Percentiles rank a stretch among this genome's conserved stretches.
These are phyloP conservation scores for Caenorhabditis inopinata DNA, from an alignment of 1,140 invertebrate species.

Conservation along the genomic window DNA sequence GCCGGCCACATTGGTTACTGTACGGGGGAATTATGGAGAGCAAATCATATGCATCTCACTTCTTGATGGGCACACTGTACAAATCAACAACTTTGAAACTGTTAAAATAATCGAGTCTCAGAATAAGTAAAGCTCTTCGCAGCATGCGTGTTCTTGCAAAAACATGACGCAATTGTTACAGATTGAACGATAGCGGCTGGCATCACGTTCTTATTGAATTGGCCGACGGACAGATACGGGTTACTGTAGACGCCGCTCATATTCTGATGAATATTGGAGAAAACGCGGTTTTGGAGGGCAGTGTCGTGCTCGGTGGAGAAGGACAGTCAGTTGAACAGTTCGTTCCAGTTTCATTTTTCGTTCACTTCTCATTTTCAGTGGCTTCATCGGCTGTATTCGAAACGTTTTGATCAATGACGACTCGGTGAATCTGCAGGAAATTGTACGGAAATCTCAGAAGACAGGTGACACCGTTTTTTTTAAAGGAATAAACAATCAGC, in stretches of 20 bases:
- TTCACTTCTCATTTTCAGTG: background rate
- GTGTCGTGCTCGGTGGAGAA: background rate
- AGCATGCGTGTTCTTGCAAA: too few relatives aligned
- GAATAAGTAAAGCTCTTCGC: slow-evolving; percentile 14
- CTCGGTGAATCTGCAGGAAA: slow-evolving; percentile 1
- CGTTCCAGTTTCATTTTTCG: too few relatives aligned
- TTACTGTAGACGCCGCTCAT: slow-evolving; percentile 33
- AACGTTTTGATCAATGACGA: slow-evolving; percentile 4
- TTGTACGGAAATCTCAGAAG: background rate
- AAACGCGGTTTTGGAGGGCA: slow-evolving; percentile 3
- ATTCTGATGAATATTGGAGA: background rate
- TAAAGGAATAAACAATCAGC: background rate
- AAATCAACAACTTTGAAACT: background rate
- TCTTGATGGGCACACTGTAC: slow-evolving; percentile 29
- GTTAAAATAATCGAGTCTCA: slow-evolving; percentile 12
- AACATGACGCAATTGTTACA: background rate
- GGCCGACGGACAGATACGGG: background rate
- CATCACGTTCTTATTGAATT: slow-evolving; percentile 32
- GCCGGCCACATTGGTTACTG: background rate
- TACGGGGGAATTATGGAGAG: background rate
- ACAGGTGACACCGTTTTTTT: background rate
- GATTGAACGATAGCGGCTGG: slow-evolving; percentile 38
- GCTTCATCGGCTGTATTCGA: slow-evolving; percentile 27
- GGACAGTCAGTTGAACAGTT: background rate
- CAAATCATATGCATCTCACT: background rate